These are phyloP conservation scores for Sphaeramia orbicularis DNA, from an alignment of 2,797 vertebrate species.

Conservation along the genomic window DNA sequence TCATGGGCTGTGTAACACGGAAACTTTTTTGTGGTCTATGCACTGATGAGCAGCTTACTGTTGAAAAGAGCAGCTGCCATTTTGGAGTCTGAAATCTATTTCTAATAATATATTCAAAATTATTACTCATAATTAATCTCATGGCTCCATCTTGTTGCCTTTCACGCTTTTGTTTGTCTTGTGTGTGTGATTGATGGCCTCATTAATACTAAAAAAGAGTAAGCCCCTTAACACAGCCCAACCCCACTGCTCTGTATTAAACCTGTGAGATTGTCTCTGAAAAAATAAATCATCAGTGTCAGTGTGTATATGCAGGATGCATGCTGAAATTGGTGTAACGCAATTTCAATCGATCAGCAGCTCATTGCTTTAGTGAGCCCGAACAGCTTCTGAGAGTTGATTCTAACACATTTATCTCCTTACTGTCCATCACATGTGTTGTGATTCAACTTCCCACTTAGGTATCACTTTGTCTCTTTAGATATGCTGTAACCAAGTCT, in stretches of 20 bases:
- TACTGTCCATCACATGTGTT: conserved; percentile 44
- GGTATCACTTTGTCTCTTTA: conserved; percentile 41
- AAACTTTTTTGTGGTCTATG: no score
- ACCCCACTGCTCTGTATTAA: conserved; percentile 64
- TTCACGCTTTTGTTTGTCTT: conserved; percentile 44
- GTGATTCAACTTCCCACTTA: conserved; percentile 49
- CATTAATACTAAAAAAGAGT: conserved; percentile 64
- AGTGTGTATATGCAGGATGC: conserved; percentile 52
- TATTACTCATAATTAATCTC: conserved; percentile 56
- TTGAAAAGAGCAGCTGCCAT: no score
- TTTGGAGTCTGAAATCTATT: no score
- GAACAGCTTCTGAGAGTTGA: conserved; percentile 36
- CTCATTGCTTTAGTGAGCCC: conserved; percentile 40
- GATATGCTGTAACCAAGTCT: conserved; percentile 40
- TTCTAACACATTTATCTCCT: conserved; percentile 58
- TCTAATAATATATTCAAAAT: neutral
- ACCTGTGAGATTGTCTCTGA: conserved; percentile 42
- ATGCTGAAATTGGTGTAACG: conserved; percentile 56
- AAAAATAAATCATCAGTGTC: conserved; percentile 70
- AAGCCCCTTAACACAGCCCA: conserved; percentile 35
- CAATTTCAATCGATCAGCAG: conserved; percentile 68
- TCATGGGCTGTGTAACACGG: no score
- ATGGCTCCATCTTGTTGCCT: conserved; percentile 33
- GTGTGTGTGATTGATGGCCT: conserved; percentile 71
- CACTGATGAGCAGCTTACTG: no score